Conservation (phyloP, 2,113 vertebrate genomes). For the Fregetta grallaria region DNA sequence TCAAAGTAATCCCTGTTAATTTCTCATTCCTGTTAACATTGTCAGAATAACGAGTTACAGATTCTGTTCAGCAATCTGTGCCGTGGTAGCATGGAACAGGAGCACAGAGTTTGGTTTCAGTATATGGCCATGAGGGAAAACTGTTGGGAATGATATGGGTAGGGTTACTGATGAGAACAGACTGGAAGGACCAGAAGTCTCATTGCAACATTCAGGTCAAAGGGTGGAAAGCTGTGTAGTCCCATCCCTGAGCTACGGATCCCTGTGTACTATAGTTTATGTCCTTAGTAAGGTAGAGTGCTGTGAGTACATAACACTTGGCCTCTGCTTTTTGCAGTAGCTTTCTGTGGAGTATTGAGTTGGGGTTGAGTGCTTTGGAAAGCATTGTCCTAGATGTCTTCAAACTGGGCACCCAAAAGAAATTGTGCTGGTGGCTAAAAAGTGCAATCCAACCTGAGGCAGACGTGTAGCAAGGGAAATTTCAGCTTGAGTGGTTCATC, state of each 20-base stretch:
- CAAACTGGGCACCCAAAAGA: not conserved
- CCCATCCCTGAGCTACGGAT: not conserved
- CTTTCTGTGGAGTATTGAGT: not conserved
- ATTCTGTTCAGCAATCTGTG: not conserved
- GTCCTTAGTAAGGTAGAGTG: not conserved
- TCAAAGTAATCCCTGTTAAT: not conserved
- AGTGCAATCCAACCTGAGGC: not conserved
- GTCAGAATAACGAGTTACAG: not conserved
- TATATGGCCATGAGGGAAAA: not conserved
- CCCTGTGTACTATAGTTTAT: not conserved
- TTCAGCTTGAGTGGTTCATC: not conserved
- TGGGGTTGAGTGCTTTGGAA: not conserved
- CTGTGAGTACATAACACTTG: not conserved
- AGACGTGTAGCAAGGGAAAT: fast-evolving
- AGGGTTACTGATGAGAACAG: not conserved
- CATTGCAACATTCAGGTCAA: not conserved
- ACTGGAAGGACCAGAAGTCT: not conserved
- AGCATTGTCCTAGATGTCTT: not conserved
- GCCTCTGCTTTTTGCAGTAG: not conserved
- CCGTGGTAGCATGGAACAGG: not conserved
- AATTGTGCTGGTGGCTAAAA: not conserved
- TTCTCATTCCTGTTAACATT: not conserved
- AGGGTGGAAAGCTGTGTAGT: not conserved
- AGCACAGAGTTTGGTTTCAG: not conserved
- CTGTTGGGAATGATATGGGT: not conserved